phyloP scores from a whole-genome alignment of 2,888 invertebrate species.

The Andrena minutula region DNA sequence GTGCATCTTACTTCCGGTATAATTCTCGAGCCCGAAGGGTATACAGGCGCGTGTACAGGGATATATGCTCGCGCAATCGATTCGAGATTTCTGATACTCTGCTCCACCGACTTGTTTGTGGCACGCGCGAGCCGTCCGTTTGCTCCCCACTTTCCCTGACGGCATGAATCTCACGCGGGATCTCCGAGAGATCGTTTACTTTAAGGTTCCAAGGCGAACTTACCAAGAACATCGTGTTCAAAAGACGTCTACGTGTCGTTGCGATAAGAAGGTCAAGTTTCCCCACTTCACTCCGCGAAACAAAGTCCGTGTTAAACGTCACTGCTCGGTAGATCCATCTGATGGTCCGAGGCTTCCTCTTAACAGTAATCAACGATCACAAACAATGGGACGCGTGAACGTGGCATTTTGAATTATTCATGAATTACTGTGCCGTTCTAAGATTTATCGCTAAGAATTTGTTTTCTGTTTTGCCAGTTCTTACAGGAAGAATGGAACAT shows the following conservation, averaged over 20 bases:
- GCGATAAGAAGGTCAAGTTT: too few species aligned
- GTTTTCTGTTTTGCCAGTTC: slow-evolving; percentile 15
- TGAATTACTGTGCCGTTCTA: slow-evolving; percentile 33
- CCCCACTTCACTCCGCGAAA: too few species aligned
- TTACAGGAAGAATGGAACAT: slow-evolving; percentile 62
- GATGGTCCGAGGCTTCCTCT: not conserved
- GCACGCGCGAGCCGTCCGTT: slow-evolving; percentile 28
- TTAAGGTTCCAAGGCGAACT: not conserved
- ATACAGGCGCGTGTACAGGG: slow-evolving; percentile 45
- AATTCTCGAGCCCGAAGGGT: slow-evolving; percentile 62
- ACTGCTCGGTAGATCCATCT: not conserved
- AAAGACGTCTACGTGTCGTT: too few species aligned
- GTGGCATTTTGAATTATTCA: slow-evolving; percentile 53
- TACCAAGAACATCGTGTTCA: too few species aligned
- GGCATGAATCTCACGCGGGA: not conserved
- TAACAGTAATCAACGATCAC: slow-evolving; percentile 34
- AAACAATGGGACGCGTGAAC: slow-evolving; percentile 46
- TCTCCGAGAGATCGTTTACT: not conserved
- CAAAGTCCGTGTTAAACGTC: too few species aligned
- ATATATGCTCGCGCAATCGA: slow-evolving; percentile 55
- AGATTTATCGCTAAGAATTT: slow-evolving; percentile 50
- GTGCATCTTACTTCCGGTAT: slow-evolving; percentile 77
- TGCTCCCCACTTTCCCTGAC: slow-evolving; percentile 22
- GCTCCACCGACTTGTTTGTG: slow-evolving; percentile 50
- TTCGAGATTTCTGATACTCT: slow-evolving; percentile 67